Conservation (phyloP, 2,797 vertebrate genomes). For the Toxotes lorentzi region DNA sequence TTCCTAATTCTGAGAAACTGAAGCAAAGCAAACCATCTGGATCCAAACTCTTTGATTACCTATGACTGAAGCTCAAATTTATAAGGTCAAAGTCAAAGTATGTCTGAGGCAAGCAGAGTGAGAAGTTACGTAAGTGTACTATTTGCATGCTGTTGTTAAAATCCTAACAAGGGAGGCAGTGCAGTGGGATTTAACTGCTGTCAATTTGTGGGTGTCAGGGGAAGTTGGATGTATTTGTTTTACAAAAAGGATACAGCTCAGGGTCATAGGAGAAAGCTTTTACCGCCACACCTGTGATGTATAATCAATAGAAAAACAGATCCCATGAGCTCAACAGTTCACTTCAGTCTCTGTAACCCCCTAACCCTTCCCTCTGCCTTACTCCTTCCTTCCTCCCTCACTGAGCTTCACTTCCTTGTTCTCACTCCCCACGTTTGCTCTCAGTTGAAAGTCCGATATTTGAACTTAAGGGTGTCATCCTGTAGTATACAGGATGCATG, state of each 20-base stretch:
- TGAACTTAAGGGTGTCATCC: neutral
- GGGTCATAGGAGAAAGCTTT: constrained; percentile 70
- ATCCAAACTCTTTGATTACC: neutral
- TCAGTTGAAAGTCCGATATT: constrained; percentile 1
- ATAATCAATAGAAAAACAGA: constrained; percentile 70
- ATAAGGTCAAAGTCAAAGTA: neutral
- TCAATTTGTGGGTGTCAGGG: constrained; percentile 55
- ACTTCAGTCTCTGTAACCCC: constrained; percentile 20
- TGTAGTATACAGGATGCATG: constrained; percentile 7
- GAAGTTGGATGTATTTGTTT: constrained; percentile 60
- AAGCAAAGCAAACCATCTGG: neutral
- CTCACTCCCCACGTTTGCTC: constrained; percentile 11
- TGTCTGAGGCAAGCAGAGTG: neutral
- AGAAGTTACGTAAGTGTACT: neutral
- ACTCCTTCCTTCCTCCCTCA: neutral
- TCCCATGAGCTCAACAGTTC: constrained; percentile 48
- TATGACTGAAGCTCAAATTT: neutral
- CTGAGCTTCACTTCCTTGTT: constrained; percentile 6
- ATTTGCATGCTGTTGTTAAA: neutral
- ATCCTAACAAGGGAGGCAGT: constrained; percentile 6
- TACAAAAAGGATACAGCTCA: constrained; percentile 55
- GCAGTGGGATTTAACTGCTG: constrained; percentile 25
- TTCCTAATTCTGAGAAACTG: neutral
- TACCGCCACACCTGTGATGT: constrained; percentile 49
- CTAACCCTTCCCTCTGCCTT: constrained; percentile 6